A percentile compares a stretch with the other conserved stretches of the same genome.
phyloP scores from a whole-genome alignment of 2,888 invertebrate species.

The Eugnorisma glareosa region DNA sequence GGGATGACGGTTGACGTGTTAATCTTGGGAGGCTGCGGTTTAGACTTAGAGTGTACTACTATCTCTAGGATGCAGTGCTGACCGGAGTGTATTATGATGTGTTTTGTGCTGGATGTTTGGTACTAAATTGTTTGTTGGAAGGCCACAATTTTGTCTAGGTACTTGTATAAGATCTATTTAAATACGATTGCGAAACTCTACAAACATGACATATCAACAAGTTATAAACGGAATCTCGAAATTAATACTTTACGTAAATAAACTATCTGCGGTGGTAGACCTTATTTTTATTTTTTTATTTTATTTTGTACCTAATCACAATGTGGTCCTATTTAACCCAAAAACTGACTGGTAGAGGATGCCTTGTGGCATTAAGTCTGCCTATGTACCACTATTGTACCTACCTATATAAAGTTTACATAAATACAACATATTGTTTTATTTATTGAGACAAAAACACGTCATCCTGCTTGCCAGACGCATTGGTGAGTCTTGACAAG shows the following conservation, averaged over 20 bases:
- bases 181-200: background rate
- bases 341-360: too few relatives aligned
- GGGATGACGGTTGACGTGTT: constrained; percentile 46
- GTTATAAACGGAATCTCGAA: background rate
- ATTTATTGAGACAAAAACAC: background rate
- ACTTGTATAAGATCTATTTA: background rate
- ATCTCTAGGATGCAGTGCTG: constrained; percentile 41
- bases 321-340: too few relatives aligned
- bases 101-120: background rate
- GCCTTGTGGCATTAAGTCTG: too few relatives aligned
- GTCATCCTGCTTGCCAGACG: background rate
- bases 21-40: constrained; percentile 42
- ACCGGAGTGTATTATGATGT: background rate
- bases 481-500: background rate
- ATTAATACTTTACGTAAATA: background rate
- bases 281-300: too few relatives aligned
- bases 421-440: background rate
- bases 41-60: constrained; percentile 14
- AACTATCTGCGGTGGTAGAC: too few relatives aligned
- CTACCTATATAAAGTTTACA: too few relatives aligned
- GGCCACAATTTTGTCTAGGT: background rate
- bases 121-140: background rate
- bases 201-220: background rate
- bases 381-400: too few relatives aligned
- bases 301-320: too few relatives aligned